Evolutionary conservation across 1,140 invertebrate genomes (phyloP).

Genomic region (Aphaenogaster floridana): DNA sequence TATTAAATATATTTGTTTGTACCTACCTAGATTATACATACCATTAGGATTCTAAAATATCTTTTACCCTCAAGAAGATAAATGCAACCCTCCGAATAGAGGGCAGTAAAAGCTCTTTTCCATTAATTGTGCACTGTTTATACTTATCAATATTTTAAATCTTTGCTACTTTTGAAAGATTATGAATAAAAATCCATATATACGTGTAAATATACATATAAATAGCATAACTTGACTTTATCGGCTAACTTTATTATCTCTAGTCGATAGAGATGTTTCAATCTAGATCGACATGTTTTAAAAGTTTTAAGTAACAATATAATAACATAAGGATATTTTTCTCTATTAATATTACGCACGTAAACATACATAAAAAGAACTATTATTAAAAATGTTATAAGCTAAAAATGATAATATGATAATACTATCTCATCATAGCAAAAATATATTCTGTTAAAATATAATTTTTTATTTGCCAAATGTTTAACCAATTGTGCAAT

Average conservation of each 20-base stretch:
- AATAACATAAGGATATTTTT: background rate
- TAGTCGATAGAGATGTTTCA: slow-evolving; percentile 33
- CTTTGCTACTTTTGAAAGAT: background rate
- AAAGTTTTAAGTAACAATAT: background rate
- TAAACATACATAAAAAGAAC: background rate
- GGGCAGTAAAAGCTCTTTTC: background rate
- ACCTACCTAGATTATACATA: background rate
- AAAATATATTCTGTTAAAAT: slow-evolving; percentile 3
- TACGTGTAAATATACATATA: background rate
- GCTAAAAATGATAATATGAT: background rate
- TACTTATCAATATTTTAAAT: background rate
- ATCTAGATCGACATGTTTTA: background rate
- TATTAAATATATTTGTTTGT: background rate
- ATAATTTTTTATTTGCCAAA: background rate
- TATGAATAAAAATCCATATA: background rate
- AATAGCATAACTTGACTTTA: background rate
- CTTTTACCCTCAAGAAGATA: background rate
- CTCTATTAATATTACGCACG: background rate
- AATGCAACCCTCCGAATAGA: background rate
- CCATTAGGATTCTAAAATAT: background rate
- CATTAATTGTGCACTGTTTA: background rate
- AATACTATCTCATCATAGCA: background rate
- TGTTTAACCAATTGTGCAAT: background rate
- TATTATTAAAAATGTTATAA: background rate
- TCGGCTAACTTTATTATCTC: slow-evolving; percentile 19